phyloP scores from a whole-genome alignment of 2,113 vertebrate genomes.

The Rattus rattus region DNA sequence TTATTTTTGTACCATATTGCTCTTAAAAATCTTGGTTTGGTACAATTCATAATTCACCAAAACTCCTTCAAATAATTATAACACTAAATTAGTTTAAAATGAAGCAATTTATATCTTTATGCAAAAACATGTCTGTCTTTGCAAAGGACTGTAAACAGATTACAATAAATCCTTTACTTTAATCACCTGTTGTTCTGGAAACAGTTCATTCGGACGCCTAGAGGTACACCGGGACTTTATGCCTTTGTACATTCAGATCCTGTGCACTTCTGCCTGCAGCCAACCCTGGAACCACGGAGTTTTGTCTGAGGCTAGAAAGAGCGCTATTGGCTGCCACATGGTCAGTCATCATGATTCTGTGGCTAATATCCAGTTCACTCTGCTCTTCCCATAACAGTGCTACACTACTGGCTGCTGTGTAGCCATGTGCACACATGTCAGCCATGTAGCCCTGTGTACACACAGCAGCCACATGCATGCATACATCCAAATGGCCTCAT shows the following conservation, averaged over 20 bases:
- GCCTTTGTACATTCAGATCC: background rate
- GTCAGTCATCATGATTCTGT: background rate
- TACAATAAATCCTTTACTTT: conserved; percentile 93
- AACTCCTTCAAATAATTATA: conserved; percentile 88
- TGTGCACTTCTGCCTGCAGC: background rate
- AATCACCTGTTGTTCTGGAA: conserved; percentile 88
- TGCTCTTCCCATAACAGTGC: background rate
- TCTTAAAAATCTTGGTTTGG: conserved; percentile 89
- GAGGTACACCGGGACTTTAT: background rate
- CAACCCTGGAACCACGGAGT: background rate
- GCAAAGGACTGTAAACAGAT: conserved; percentile 91
- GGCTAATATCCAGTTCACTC: background rate
- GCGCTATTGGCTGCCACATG: background rate
- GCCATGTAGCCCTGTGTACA: background rate
- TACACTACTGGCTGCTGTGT: background rate
- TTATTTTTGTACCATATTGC: conserved; percentile 91
- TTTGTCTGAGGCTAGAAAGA: background rate
- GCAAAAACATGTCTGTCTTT: conserved; percentile 92
- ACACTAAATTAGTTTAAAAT: conserved; percentile 92
- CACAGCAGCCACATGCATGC: background rate
- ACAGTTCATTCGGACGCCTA: conserved; percentile 82
- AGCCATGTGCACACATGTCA: rapidly evolving
- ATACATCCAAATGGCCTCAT: rapidly evolving
- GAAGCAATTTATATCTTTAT: conserved; percentile 93
- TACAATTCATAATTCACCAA: conserved; percentile 91